Evolutionary conservation across 2,797 vertebrate species (phyloP).

Genomic region (Clamator glandarius): DNA sequence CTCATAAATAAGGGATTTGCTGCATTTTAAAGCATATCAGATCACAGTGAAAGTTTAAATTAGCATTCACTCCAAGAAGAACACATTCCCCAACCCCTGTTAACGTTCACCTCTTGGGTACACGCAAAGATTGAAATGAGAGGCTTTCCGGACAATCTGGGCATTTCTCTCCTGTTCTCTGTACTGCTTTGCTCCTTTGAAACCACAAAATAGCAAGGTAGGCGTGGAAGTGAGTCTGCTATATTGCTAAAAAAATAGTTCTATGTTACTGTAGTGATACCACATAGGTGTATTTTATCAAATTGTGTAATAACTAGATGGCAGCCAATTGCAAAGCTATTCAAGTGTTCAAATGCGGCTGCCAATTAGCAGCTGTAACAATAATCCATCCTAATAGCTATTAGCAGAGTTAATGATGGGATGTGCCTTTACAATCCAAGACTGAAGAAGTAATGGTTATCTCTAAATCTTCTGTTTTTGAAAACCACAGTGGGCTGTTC

Average conservation of each 20-base stretch:
- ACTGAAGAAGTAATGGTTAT: background rate
- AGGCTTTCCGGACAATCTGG: constrained; percentile 14
- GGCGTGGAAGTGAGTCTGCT: background rate
- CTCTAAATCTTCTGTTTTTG: background rate
- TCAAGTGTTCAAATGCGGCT: background rate
- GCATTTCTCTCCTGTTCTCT: background rate
- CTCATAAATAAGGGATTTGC: constrained; percentile 70
- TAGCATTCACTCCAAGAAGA: constrained; percentile 49
- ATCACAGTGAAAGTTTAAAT: constrained; percentile 55
- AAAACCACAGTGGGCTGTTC: background rate
- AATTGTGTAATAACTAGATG: background rate
- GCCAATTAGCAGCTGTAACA: constrained; percentile 6
- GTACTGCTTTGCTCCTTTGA: background rate
- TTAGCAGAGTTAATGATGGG: background rate
- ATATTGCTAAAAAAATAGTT: background rate
- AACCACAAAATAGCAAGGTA: background rate
- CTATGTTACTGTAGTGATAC: background rate
- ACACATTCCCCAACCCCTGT: background rate
- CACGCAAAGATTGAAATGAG: constrained; percentile 17
- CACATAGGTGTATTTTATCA: background rate
- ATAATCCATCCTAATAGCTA: background rate
- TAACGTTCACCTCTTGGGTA: constrained; percentile 25
- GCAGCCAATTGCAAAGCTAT: background rate
- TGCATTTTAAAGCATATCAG: constrained; percentile 43
- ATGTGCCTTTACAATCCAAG: background rate